These are phyloP conservation scores for Eupithecia subumbrata DNA, from an alignment of 2,888 invertebrate species.

Conservation along the genomic window DNA sequence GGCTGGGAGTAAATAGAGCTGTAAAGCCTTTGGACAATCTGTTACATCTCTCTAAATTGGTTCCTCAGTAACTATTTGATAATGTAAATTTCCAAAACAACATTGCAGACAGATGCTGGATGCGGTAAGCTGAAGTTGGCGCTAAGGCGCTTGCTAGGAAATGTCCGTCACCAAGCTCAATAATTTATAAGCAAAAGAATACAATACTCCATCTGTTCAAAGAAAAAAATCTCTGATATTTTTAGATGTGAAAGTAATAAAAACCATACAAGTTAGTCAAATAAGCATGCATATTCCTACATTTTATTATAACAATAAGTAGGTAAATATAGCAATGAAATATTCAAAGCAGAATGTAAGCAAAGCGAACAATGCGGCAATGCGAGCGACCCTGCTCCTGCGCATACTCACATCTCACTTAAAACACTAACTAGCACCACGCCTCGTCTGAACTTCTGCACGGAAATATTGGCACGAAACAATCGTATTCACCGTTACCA, in stretches of 20 bases:
- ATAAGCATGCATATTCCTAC: neutral
- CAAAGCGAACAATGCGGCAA: slow-evolving; percentile 58
- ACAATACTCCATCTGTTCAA: neutral
- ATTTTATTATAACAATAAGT: neutral
- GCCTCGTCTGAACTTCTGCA: slow-evolving; percentile 72
- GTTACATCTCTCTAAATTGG: neutral
- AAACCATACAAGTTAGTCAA: neutral
- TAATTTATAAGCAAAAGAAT: neutral
- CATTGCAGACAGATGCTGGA: neutral
- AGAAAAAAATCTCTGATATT: neutral
- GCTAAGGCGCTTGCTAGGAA: neutral
- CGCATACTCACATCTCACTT: slow-evolving; percentile 69
- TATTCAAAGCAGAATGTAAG: slow-evolving; percentile 24
- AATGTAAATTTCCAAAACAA: too few relatives aligned
- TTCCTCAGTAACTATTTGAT: neutral
- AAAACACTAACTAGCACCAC: slow-evolving; percentile 64
- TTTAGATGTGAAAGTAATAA: neutral
- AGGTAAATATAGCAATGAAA: slow-evolving; percentile 10
- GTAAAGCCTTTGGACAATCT: neutral
- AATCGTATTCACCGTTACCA: slow-evolving; percentile 70
- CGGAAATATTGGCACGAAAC: slow-evolving; percentile 80
- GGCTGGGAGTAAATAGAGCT: neutral
- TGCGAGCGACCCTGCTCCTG: slow-evolving; percentile 57
- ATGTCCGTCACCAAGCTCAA: neutral
- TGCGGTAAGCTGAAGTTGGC: neutral